These are phyloP conservation scores for Nephrotoma flavescens DNA, from an alignment of 2,888 invertebrate species.

Conservation along the genomic window DNA sequence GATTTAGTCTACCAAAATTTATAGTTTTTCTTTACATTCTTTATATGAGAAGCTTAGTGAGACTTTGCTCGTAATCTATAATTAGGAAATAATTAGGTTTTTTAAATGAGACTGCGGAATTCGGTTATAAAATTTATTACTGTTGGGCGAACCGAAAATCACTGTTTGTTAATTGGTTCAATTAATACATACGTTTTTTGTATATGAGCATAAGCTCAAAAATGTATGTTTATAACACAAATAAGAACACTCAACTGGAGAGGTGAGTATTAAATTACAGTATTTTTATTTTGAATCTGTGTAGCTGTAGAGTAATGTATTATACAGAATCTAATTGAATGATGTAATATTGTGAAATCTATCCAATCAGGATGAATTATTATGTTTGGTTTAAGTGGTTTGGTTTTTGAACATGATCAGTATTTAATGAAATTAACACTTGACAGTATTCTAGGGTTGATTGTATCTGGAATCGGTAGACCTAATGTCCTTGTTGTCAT, in stretches of 20 bases:
- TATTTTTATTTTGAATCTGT: background rate
- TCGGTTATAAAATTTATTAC: background rate
- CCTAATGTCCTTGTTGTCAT: too few species aligned
- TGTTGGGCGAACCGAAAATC: background rate
- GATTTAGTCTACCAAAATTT: background rate
- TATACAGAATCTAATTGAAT: background rate
- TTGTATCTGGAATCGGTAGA: too few species aligned
- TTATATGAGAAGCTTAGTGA: background rate
- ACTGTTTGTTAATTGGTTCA: background rate
- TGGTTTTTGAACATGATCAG: background rate
- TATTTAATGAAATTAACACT: background rate
- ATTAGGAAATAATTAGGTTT: background rate
- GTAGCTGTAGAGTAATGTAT: background rate
- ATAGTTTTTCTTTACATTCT: background rate
- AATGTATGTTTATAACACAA: background rate
- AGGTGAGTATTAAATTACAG: background rate
- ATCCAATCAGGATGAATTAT: background rate
- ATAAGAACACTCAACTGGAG: background rate
- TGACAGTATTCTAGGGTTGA: too few species aligned
- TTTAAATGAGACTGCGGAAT: background rate
- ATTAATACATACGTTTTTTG: background rate
- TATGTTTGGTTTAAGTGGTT: background rate
- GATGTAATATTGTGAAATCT: background rate
- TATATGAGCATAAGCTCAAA: background rate
- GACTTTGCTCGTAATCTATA: background rate